Conservation (phyloP, 2,797 vertebrate genomes). For the Acrossocheilus wenchowensis region DNA sequence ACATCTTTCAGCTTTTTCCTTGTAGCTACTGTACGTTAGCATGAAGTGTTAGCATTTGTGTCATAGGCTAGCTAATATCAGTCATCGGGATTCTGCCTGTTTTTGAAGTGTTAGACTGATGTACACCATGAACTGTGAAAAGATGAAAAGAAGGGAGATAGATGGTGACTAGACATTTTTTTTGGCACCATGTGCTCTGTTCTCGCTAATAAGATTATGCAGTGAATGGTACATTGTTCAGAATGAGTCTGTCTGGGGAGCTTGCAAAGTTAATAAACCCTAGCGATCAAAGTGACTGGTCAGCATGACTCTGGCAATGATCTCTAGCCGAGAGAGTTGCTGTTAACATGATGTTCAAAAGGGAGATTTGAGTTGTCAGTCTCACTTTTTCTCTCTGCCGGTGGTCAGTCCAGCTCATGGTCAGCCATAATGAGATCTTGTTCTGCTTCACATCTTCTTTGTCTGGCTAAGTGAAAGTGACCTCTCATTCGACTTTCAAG, state of each 20-base stretch:
- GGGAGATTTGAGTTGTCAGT: neutral
- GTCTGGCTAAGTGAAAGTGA: constrained; percentile 32
- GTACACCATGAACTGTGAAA: constrained; percentile 40
- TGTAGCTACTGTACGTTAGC: neutral
- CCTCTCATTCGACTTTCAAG: neutral
- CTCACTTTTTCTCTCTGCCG: neutral
- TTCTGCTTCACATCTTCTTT: constrained; percentile 25
- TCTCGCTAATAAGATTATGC: constrained; percentile 70
- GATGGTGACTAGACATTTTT: constrained; percentile 29
- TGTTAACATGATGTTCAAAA: constrained; percentile 39
- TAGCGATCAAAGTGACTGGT: constrained; percentile 67
- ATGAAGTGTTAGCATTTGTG: neutral
- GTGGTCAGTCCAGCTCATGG: constrained; percentile 9
- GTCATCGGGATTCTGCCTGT: neutral
- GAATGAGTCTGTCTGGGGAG: constrained; percentile 65
- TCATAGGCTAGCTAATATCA: neutral
- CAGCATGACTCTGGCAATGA: constrained; percentile 60
- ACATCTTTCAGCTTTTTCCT: neutral
- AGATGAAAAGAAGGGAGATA: constrained; percentile 57
- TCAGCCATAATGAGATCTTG: constrained; percentile 21
- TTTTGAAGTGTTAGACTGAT: neutral
- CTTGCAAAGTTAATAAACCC: constrained; percentile 67
- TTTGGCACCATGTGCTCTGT: constrained; percentile 52
- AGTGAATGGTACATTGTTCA: constrained; percentile 64
- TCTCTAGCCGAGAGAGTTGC: constrained; percentile 41